phyloP scores from a whole-genome alignment of 2,113 vertebrate genomes.

The Epinephelus lanceolatus region DNA sequence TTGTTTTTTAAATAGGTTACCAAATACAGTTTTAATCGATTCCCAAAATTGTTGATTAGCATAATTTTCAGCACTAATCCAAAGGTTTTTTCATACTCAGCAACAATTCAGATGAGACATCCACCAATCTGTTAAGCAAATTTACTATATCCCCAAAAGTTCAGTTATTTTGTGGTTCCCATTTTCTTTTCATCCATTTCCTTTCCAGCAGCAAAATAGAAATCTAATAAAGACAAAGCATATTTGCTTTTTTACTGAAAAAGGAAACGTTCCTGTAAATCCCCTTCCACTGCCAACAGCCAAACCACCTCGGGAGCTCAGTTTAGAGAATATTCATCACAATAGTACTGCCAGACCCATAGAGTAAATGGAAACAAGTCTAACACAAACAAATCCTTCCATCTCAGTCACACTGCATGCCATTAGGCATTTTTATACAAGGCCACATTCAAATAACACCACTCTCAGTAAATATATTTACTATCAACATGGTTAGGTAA shows the following conservation, averaged over 20 bases:
- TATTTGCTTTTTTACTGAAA: constrained; percentile 60
- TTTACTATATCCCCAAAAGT: not conserved
- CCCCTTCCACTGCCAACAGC: constrained; percentile 42
- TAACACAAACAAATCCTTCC: constrained; percentile 46
- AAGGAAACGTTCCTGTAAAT: constrained; percentile 65
- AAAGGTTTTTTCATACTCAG: not conserved
- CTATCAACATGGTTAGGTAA: constrained; percentile 31
- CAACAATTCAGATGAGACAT: not conserved
- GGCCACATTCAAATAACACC: constrained; percentile 48
- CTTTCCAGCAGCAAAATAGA: constrained; percentile 39
- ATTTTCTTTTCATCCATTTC: not conserved
- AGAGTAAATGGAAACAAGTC: constrained; percentile 46
- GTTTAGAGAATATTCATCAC: constrained; percentile 62
- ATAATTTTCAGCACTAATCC: not conserved
- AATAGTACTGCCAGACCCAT: constrained; percentile 54
- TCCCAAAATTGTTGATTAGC: not conserved
- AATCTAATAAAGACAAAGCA: constrained; percentile 35
- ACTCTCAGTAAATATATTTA: constrained; percentile 34
- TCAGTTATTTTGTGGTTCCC: not conserved
- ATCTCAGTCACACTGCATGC: constrained; percentile 15
- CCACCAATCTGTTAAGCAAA: not conserved
- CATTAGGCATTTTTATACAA: constrained; percentile 42
- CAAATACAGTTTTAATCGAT: not conserved
- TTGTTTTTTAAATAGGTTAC: too few relatives aligned
- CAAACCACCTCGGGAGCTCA: constrained; percentile 1